A percentile compares a stretch with the other conserved stretches of the same genome.
These are phyloP conservation scores for Eonycteris spelaea DNA, from an alignment of 2,113 vertebrate genomes.

Conservation along the genomic window DNA sequence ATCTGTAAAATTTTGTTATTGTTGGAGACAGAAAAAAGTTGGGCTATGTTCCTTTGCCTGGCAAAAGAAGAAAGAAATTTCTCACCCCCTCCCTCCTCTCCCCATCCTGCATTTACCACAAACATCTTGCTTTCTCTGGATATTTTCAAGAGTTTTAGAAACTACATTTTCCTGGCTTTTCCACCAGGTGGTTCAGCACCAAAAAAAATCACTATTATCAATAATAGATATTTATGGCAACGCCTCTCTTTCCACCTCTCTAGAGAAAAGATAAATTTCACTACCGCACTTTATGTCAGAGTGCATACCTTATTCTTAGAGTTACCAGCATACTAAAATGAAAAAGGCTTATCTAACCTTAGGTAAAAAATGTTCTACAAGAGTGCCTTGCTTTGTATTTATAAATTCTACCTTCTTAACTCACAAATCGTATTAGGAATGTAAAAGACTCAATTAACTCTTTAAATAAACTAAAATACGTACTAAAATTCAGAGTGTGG, in stretches of 20 bases:
- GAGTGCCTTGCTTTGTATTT: not conserved
- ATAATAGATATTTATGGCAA: not conserved
- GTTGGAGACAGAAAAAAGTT: not conserved
- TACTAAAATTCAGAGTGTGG: not conserved
- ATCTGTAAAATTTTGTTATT: not conserved
- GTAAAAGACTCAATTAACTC: not conserved
- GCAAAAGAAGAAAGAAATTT: constrained; percentile 42
- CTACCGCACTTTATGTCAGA: not conserved
- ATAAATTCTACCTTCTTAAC: constrained; percentile 25
- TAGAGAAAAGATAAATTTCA: not conserved
- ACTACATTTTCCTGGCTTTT: constrained; percentile 22
- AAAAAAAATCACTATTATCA: not conserved
- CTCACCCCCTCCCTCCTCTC: not conserved
- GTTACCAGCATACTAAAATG: not conserved
- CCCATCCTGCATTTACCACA: constrained; percentile 7
- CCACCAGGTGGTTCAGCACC: not conserved
- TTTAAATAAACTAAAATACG: constrained; percentile 40
- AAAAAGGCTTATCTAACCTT: not conserved
- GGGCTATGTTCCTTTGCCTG: not conserved
- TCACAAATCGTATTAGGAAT: constrained; percentile 21
- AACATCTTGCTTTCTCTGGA: constrained; percentile 40
- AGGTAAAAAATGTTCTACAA: not conserved
- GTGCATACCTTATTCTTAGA: not conserved
- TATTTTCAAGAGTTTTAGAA: constrained; percentile 35
- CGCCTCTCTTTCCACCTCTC: not conserved